Percentiles rank a stretch among this genome's conserved stretches.
Evolutionary conservation across 37 sponge, comb jelly and placozoan genomes (phyloP).

Genomic region (Crambe crambe): DNA sequence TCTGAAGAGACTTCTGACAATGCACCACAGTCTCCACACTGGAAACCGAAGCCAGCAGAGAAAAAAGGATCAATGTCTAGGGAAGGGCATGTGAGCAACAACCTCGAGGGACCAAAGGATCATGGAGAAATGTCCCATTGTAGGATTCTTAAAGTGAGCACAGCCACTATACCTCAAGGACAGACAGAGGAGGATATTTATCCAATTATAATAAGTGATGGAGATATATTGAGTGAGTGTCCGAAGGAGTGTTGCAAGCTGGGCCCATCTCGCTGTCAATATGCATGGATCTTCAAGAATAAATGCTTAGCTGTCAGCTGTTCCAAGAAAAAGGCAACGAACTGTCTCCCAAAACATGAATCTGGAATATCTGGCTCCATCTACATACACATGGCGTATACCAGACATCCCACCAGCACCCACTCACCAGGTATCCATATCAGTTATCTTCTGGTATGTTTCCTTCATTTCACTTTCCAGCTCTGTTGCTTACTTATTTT

Average conservation of each 20-base stretch:
- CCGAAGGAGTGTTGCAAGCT: conserved; percentile 2
- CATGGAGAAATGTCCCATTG: background rate
- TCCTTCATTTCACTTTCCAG: background rate
- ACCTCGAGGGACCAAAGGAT: too few species aligned
- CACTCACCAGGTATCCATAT: too few species aligned
- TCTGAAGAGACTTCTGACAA: too few species aligned
- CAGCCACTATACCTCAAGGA: background rate
- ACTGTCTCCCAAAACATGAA: background rate
- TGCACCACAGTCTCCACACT: too few species aligned
- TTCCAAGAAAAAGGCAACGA: background rate
- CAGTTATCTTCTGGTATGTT: background rate
- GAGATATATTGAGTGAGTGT: background rate
- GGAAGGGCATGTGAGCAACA: too few species aligned
- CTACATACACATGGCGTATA: background rate
- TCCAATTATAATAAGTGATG: background rate
- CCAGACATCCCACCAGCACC: too few species aligned
- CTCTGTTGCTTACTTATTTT: background rate
- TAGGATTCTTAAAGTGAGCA: background rate
- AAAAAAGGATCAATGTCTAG: too few species aligned
- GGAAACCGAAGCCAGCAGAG: too few species aligned
- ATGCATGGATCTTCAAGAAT: conserved; percentile 16
- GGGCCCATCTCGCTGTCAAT: conserved; percentile 17
- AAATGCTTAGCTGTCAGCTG: conserved; percentile 27
- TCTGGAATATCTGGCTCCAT: background rate
- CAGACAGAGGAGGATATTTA: background rate